Base-by-base conservation (phyloP, 2,888 invertebrate species). In the Erannis defoliaria region DNA sequence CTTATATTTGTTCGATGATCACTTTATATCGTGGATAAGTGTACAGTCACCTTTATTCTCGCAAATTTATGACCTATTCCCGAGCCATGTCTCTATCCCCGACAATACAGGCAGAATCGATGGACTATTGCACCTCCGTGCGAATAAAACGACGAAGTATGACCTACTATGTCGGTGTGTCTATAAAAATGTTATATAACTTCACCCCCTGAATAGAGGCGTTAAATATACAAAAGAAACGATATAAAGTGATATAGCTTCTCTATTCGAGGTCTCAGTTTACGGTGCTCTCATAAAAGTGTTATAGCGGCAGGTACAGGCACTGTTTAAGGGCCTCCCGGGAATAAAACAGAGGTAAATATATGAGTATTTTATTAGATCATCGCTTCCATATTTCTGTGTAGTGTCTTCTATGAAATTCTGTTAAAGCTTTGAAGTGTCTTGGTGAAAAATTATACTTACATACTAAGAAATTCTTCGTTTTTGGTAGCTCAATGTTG, bases 141-240 rank as follows among this genome's bases (percentile, higher is more conserved):
- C 61, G 38, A 60, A 67, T 69, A 64, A 68, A 71, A 64, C 45
- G 60, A 49, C 58, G 55, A 64, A 66, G 65, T 67, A 67, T 64
- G 38, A 61, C 64, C 48, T 51, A 60, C 55, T 62, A 54, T 60
- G 61, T 65, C 56, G 58, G 48, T 62, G 58, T 66, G 62, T 70
- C 76, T 67, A 77, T 78, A 78, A 78, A 77, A 77, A 67, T 59
- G 70, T 73, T 71, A 76, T 75, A 73, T 68, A 68, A 55, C 51
- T 67, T 66, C 73, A 73, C 66, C 46, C 53, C 67, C 66, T 59
- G 66, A 70, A 86, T 82, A 84, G 82, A 77, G 76, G 81, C 79
- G 84, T 90, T 89, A 88, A 86, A 89, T 89, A 88, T 89, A 89
- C 90, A 90, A 90, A 89, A 86, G 89, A 82, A 84, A 82, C 86